Base-by-base conservation (phyloP, 1,140 invertebrate genomes). In the Drosophila varians region DNA sequence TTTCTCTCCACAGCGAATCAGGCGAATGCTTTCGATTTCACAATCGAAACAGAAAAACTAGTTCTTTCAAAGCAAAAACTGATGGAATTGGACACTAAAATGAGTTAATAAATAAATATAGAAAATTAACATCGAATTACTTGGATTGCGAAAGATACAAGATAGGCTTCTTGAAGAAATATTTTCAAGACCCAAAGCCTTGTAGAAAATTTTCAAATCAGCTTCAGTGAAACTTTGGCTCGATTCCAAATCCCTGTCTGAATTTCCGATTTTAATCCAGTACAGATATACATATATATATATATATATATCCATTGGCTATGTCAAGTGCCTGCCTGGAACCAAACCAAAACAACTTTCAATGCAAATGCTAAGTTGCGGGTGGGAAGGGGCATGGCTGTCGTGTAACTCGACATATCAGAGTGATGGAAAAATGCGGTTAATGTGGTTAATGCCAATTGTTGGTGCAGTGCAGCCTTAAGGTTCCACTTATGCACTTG, bases 391-490 rank as follows among this genome's bases (percentile, higher is more conserved):
- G 6, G 51, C 21, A 38, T 36, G 12, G n/a, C n/a, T 4, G 28
- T 12, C 40, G 54, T 12, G 55, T 34, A 52, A 25, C 36, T 38
- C 36, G 77, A 82, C 61, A 77, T 83, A 83, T 83, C 69, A 61
- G 62, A 60, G 58, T 49, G 74, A 68, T 80, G 53, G 62, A 74
- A 82, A 84, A 84, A 83, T 78, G 78, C 76, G 62, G 74, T 78
- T 78, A 84, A 74, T 78, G 74, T 71, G 64, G 66, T 43, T 49
- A 54, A 64, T 58, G 36, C 46, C 68, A 60, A 58, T 42, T 62
- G 52, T 43, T 68, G 51, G n/a, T n/a, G n/a, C n/a, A 28, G 36
- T n/a, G 51, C 31, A 14, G 62, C 46, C 58, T 58, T 54, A 53
- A 34, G 64, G 25, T 72, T 74, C 69, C 34, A 45, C 66, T 47